Evolutionary conservation across 2,797 vertebrate genomes (phyloP), one percentile per base, ranked within the genome.

Genomic region (Chelon auratus): DNA sequence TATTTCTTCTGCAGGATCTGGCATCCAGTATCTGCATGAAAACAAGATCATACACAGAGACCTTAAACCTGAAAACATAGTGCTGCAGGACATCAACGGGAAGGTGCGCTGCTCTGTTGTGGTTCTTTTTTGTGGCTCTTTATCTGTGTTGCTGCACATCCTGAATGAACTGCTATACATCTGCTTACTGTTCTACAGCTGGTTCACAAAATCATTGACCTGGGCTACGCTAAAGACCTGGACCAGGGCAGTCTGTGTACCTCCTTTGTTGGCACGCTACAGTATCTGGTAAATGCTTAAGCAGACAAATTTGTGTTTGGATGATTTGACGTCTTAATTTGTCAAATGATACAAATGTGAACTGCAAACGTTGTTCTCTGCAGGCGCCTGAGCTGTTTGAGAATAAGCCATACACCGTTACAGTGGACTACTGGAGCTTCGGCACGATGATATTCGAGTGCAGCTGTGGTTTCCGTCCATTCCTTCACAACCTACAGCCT

Each of bases 1-100:
- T 11, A 24, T 60, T 33, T 73, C 73, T 77, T 40, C 54, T 60
- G 53, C 86, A 99, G 98, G 97, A 9, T 97, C 95, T 73, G 98
- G 97, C 36, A 98, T 99, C 86, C 97, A 97, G 87, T 99, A 99
- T 92, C 95, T 99, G 68, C 98, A 99, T 55, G 96, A 97, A 81
- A 98, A 99, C 92, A 97, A 98, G 93, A 99, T 99, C 75, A 99
- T 99, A 87, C 98, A 99, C 93, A 94, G 98, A 92, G 98, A 99
- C 87, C 94, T 99, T 61, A 99, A 99, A 89, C 98, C 98, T 72
- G 98, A 99, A 91, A 99, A 99, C 90, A 97, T 99, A 61, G 98
- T 99, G 78, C 95, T 99, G 78, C 98, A 99, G 79, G 97, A 99
- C 17, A 94, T 95, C 86, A 93, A 89, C 66, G 97, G 97, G 72